These are phyloP conservation scores for Engraulis encrasicolus DNA, from an alignment of 2,113 vertebrate genomes.

Conservation along the genomic window DNA sequence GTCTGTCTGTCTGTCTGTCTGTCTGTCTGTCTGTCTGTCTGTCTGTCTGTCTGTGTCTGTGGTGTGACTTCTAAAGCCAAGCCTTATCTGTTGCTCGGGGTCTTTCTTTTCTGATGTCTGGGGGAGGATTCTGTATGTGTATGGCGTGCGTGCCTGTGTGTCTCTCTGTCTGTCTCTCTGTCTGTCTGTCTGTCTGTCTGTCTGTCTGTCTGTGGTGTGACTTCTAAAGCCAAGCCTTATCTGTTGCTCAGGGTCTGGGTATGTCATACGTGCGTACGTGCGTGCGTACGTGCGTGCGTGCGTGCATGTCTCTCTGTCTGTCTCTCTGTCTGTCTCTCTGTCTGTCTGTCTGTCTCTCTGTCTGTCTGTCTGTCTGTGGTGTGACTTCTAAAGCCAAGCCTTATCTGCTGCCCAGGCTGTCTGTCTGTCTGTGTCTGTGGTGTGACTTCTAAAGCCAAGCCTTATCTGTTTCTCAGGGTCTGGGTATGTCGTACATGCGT, in stretches of 20 bases:
- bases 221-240: not conserved
- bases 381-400: not conserved
- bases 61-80: not conserved
- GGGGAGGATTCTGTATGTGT: not conserved
- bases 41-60: not conserved
- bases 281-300: no score
- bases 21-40: not conserved
- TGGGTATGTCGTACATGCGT: no score
- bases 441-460: not conserved
- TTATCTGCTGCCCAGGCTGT: not conserved
- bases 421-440: not conserved
- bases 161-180: not conserved
- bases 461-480: no score
- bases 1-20: not conserved
- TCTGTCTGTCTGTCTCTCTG: not conserved
- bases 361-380: not conserved
- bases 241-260: slow-evolving; percentile 83
- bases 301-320: no score
- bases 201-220: not conserved
- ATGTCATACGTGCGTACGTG: no score
- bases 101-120: no score
- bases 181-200: not conserved
- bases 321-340: no score
- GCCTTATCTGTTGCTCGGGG: slow-evolving; percentile 72
- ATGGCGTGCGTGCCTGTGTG: not conserved